Percentiles rank a stretch among this genome's conserved stretches.
These are phyloP conservation scores for Acheta domesticus DNA, from an alignment of 2,888 invertebrate genomes.

Conservation along the genomic window DNA sequence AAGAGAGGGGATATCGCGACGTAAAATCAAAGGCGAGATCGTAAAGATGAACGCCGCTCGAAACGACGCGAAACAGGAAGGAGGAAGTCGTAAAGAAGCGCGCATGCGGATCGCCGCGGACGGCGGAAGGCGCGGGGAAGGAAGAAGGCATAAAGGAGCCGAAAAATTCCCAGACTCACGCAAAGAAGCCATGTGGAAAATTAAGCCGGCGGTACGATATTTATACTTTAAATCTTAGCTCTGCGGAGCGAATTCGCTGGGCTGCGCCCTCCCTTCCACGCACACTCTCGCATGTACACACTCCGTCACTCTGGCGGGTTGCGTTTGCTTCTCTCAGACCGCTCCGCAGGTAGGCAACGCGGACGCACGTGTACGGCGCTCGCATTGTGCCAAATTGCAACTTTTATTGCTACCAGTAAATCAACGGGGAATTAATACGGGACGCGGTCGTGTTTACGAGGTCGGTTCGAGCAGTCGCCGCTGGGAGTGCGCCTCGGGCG, in stretches of 20 bases:
- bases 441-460: conserved; percentile 9
- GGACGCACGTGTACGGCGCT: not conserved
- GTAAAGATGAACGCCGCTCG: not conserved
- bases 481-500: not conserved
- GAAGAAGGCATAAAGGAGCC: not conserved
- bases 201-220: conserved; percentile 2
- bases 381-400: not conserved
- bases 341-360: not conserved
- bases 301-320: too few species aligned
- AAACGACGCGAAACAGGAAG: not conserved
- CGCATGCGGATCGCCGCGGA: not conserved
- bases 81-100: conserved; percentile 4
- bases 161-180: not conserved
- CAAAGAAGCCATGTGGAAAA: not conserved
- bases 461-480: not conserved
- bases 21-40: conserved; percentile 6
- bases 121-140: not conserved
- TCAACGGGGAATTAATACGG: not conserved
- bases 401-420: not conserved
- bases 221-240: not conserved
- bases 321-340: too few species aligned
- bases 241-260: too few species aligned
- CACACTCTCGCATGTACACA: too few species aligned
- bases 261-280: too few species aligned
- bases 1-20: not conserved